These are phyloP conservation scores for Halocynthia roretzi DNA, from an alignment of 23 tunicate species.

Conservation along the genomic window DNA sequence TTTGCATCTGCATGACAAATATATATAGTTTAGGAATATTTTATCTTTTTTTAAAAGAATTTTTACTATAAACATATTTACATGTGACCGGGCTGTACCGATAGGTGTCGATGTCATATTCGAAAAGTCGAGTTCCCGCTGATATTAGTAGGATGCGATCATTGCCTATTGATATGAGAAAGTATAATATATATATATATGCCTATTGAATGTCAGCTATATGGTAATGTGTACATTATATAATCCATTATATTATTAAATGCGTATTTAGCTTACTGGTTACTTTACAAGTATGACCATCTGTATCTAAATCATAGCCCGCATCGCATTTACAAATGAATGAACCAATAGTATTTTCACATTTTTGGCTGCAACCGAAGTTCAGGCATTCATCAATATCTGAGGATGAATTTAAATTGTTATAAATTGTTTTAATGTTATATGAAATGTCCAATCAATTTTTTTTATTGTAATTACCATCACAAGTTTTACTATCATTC, in stretches of 20 bases:
- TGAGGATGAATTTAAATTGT: background rate
- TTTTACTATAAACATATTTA: background rate
- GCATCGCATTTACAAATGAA: conserved; percentile 72
- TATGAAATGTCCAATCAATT: too few species aligned
- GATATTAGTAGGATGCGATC: conserved; percentile 41
- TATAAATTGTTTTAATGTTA: too few species aligned
- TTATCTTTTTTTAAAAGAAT: background rate
- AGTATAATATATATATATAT: background rate
- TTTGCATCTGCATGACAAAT: conserved; percentile 2
- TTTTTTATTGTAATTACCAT: too few species aligned
- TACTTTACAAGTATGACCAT: conserved; percentile 65
- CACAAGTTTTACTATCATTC: conserved; percentile 55
- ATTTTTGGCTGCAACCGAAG: conserved; percentile 67
- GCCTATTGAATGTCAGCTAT: background rate
- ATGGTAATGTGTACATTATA: background rate
- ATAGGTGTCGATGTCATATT: conserved; percentile 38
- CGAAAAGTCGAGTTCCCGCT: conserved; percentile 38
- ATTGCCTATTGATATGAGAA: conserved; percentile 19
- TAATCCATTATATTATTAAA: conserved; percentile 1
- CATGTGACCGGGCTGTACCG: conserved; percentile 13
- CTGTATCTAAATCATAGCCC: conserved; percentile 62
- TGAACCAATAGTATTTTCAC: conserved; percentile 60
- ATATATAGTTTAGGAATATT: background rate
- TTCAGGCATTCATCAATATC: conserved; percentile 78
- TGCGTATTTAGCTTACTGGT: conserved; percentile 29